Conservation (phyloP, 2,888 invertebrate species). For the Diarsia dahlii region DNA sequence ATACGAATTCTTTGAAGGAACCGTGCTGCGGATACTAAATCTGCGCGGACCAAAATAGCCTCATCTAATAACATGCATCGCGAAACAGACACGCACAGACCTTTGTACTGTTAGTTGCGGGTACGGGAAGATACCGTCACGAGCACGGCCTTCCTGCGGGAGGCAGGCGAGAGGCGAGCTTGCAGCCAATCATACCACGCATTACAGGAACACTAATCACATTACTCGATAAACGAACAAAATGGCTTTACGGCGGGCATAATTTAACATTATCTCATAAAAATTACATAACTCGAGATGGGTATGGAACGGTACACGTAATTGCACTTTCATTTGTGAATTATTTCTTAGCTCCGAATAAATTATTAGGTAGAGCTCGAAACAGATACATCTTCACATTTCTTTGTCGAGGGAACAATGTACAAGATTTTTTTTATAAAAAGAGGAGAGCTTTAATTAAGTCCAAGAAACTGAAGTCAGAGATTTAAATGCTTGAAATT, state of each 20-base stretch:
- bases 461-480: not conserved
- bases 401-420: not conserved
- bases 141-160: conserved; percentile 50
- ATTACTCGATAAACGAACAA: conserved; percentile 13
- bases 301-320: conserved; percentile 22
- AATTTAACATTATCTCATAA: conserved; percentile 18
- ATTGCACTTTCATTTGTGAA: conserved; percentile 34
- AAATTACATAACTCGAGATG: conserved; percentile 14
- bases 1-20: conserved; percentile 88
- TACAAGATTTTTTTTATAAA: not conserved
- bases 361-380: conserved; percentile 70
- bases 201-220: conserved; percentile 20
- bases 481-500: not conserved
- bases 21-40: conserved; percentile 88
- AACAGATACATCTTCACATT: conserved; percentile 8
- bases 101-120: conserved; percentile 78
- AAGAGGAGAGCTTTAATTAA: not conserved
- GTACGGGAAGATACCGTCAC: conserved; percentile 65
- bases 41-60: conserved; percentile 84
- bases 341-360: conserved; percentile 62
- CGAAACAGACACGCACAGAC: conserved; percentile 75
- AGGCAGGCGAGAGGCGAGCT: conserved; percentile 7
- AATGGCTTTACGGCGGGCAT: not conserved
- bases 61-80: conserved; percentile 84
- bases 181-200: conserved; percentile 10